Evolutionary conservation across 2,888 invertebrate genomes (phyloP), one percentile per base, ranked within the genome.

Genomic region (Rhopalosiphum nymphaeae): DNA sequence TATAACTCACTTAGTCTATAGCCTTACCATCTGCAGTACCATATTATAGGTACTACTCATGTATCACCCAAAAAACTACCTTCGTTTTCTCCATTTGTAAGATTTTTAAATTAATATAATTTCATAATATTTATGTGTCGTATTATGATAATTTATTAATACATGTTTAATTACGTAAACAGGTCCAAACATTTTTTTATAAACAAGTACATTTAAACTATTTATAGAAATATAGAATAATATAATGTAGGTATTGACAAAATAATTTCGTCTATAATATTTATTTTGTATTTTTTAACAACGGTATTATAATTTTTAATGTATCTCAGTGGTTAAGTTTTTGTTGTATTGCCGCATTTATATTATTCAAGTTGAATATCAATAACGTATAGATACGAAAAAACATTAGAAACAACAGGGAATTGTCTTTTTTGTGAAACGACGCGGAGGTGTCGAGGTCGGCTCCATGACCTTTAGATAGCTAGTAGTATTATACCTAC

Each of bases 401-500:
- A 94, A 93, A 85, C 46, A 93, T 92, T 87, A 92, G 92, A 67
- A 89, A 89, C 85, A 89, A 93, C 90, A 42, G 91, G 94, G 91
- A 91, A 94, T 86, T 91, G 90, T 90, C 49, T 91, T 94, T 91
- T 92, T 67, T 90, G 61, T 91, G 42, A 84, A 90, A 89, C 89
- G 89, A 93, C 57, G 67, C 53, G 91, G 86, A 94, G 94, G 94
- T 86, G 94, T 94, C 94, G 94, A 94, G 94, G 94, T 91, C 94
- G 67, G 94, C 86, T 94, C 94, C 90, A 94, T 94, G 94, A 94
- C 94, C 94, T 94, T 91, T 94, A 87, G 86, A 86, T 91, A 91
- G 78, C 36, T 78, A 21, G 26, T 93, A 57, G 49, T 84, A 84
- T 53, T 49, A n/a, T 91, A 84, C 44, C 26, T 44, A 86, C 86